A percentile compares a stretch with the other conserved stretches of the same genome.
phyloP scores from a whole-genome alignment of 2,888 invertebrate species.

The Volucella inflata region DNA sequence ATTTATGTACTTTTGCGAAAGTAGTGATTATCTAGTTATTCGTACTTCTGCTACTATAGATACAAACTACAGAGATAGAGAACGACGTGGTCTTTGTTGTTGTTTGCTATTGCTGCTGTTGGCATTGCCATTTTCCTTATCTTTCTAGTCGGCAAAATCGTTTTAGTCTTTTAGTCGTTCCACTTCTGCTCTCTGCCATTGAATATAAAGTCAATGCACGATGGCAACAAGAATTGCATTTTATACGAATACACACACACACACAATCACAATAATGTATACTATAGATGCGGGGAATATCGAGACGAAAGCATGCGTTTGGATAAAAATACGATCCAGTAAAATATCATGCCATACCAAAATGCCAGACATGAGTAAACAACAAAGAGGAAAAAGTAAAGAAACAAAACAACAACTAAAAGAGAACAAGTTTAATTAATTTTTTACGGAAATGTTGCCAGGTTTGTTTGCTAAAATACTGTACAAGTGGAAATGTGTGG shows the following conservation, averaged over 20 bases:
- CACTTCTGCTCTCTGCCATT: slow-evolving; percentile 68
- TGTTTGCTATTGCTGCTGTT: slow-evolving; percentile 32
- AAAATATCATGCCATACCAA: slow-evolving; percentile 29
- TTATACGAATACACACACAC: no score
- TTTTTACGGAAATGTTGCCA: slow-evolving; percentile 44
- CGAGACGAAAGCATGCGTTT: slow-evolving; percentile 16
- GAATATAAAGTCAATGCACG: slow-evolving; percentile 74
- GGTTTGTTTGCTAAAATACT: slow-evolving; percentile 14
- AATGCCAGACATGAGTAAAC: slow-evolving; percentile 45
- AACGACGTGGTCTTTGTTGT: slow-evolving; percentile 19
- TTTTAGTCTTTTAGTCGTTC: slow-evolving; percentile 59
- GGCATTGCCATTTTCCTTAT: slow-evolving; percentile 49
- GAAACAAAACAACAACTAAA: neutral
- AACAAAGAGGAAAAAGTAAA: slow-evolving; percentile 47
- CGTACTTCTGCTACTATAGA: slow-evolving; percentile 20
- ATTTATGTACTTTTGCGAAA: slow-evolving; percentile 51
- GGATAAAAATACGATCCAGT: slow-evolving; percentile 60
- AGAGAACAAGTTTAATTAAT: slow-evolving; percentile 16
- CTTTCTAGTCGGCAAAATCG: neutral
- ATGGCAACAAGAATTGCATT: slow-evolving; percentile 67
- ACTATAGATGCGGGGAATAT: neutral
- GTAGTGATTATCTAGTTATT: slow-evolving; percentile 35
- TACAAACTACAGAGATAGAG: neutral
- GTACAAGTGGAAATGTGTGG: neutral
- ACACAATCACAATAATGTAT: slow-evolving; percentile 27